These are phyloP conservation scores for Stercorarius parasiticus DNA, from an alignment of 2,113 vertebrate species.

Conservation along the genomic window DNA sequence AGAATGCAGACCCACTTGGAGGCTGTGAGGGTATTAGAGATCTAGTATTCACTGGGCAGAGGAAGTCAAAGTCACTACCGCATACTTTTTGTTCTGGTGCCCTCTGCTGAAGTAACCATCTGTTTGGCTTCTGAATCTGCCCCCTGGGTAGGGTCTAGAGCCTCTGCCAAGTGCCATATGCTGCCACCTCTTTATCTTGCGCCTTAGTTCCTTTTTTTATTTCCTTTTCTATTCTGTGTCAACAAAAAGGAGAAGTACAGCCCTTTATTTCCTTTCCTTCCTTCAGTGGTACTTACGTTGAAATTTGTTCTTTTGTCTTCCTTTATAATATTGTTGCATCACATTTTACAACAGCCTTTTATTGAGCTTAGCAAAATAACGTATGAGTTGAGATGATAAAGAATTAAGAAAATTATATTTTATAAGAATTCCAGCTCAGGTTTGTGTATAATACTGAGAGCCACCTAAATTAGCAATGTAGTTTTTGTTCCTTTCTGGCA, in stretches of 20 bases:
- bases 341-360: not conserved
- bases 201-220: not conserved
- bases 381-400: not conserved
- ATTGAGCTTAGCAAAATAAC: not conserved
- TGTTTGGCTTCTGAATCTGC: not conserved
- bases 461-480: not conserved
- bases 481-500: not conserved
- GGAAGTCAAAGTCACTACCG: not conserved
- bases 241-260: not conserved
- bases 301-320: not conserved
- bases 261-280: not conserved
- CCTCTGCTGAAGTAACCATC: constrained; percentile 53
- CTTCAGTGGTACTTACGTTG: not conserved
- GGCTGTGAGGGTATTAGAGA: not conserved
- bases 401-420: not conserved
- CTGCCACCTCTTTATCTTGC: not conserved
- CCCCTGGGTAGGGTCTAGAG: not conserved
- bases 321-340: not conserved
- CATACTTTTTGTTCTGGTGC: constrained; percentile 36
- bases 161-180: not conserved
- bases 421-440: not conserved
- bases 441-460: not conserved
- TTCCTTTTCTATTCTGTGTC: not conserved
- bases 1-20: not conserved
- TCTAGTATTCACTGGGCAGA: not conserved